Conservation (phyloP, 2,888 invertebrate species). For the Stratiomys singularior region DNA sequence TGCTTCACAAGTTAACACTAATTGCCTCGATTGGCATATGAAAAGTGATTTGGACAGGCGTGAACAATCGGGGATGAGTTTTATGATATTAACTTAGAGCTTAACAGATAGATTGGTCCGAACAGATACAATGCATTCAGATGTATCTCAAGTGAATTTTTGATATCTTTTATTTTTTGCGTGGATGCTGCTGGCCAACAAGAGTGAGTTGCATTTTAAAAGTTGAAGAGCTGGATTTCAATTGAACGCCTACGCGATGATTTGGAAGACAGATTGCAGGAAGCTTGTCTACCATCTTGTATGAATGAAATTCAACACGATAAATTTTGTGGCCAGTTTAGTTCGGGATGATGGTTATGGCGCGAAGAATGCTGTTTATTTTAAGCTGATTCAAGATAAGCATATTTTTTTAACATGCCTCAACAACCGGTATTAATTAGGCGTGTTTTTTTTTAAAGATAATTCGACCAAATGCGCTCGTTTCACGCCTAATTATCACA, state of each 20-base stretch:
- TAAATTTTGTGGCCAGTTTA: not conserved
- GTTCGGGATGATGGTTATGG: not conserved
- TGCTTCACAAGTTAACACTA: not conserved
- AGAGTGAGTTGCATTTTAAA: not conserved
- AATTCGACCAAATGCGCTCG: too few species aligned
- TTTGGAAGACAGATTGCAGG: not conserved
- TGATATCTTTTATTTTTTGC: not conserved
- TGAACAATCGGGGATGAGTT: not conserved
- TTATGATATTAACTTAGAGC: not conserved
- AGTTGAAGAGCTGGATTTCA: not conserved
- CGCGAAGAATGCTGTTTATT: conserved; percentile 13
- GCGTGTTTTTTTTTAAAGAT: not conserved
- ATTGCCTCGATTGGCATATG: conserved; percentile 20
- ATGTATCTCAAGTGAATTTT: not conserved
- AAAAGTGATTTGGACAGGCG: not conserved
- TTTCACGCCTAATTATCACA: too few species aligned
- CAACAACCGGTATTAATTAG: conserved; percentile 18
- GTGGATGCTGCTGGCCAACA: not conserved
- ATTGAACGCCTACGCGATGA: too few species aligned
- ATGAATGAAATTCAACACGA: not conserved
- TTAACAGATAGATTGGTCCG: too few species aligned
- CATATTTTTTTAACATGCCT: not conserved
- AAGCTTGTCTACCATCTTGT: not conserved
- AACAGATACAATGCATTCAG: not conserved
- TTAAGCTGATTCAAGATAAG: not conserved